Evolutionary conservation across 2,888 invertebrate genomes (phyloP).

Genomic region (Tribolium freemani): DNA sequence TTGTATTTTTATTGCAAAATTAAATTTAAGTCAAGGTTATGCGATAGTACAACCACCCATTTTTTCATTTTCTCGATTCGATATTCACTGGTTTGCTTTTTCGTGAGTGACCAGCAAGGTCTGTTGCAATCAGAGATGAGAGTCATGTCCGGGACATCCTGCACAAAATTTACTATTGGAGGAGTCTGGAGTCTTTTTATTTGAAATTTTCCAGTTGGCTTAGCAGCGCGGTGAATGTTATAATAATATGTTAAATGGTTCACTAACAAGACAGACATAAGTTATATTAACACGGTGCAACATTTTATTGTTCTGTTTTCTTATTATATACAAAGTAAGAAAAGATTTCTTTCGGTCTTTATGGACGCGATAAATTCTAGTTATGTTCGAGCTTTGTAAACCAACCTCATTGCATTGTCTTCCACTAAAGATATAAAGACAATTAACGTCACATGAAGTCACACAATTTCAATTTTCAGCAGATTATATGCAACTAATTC

Average conservation of each 20-base stretch:
- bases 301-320: slow-evolving; percentile 34
- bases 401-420: slow-evolving; percentile 20
- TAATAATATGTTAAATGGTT: slow-evolving; percentile 42
- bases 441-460: slow-evolving; percentile 25
- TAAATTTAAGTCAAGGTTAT: slow-evolving; percentile 1
- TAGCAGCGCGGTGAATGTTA: slow-evolving; percentile 41
- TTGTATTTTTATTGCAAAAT: slow-evolving; percentile 9
- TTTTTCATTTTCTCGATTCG: too few relatives aligned
- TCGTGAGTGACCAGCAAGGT: not conserved
- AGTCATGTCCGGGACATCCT: slow-evolving; percentile 45
- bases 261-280: slow-evolving; percentile 42
- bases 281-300: slow-evolving; percentile 30
- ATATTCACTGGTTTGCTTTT: not conserved
- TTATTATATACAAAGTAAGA: slow-evolving; percentile 15
- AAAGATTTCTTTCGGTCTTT: slow-evolving; percentile 11
- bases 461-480: slow-evolving; percentile 22
- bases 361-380: slow-evolving; percentile 33
- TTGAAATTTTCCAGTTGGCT: slow-evolving; percentile 46
- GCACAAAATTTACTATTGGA: slow-evolving; percentile 31
- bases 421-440: slow-evolving; percentile 17
- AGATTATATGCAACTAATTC: slow-evolving; percentile 11
- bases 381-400: slow-evolving; percentile 23
- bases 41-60: too few relatives aligned
- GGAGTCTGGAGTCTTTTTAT: slow-evolving; percentile 36
- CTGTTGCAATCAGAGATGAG: slow-evolving; percentile 25